phyloP scores from a whole-genome alignment of 2,888 invertebrate genomes.

The Gandaritis pyraliata region DNA sequence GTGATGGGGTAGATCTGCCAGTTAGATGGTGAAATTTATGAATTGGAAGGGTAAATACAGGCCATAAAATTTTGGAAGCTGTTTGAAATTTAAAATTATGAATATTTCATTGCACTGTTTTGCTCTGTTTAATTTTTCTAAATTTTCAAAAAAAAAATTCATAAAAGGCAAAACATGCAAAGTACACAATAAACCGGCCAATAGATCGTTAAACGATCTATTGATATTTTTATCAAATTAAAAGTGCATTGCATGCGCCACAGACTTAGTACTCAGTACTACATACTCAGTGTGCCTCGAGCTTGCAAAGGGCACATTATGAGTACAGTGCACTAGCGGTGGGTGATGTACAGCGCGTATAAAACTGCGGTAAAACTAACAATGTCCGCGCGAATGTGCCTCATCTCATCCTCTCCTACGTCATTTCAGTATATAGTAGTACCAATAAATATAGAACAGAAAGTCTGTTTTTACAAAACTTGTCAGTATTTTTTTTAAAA shows the following conservation, averaged over 20 bases:
- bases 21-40: constrained; percentile 30
- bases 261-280: no score
- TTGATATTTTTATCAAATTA: no score
- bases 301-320: constrained; percentile 8
- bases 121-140: not conserved
- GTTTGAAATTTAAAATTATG: constrained; percentile 20
- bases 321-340: constrained; percentile 17
- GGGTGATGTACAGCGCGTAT: constrained; percentile 16
- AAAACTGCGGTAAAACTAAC: constrained; percentile 16
- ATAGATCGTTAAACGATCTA: no score
- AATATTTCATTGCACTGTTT: not conserved
- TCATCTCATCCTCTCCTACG: constrained; percentile 2
- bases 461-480: no score
- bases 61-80: constrained; percentile 9
- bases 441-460: no score
- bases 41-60: constrained; percentile 33
- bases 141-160: no score
- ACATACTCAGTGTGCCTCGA: constrained; percentile 5
- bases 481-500: no score
- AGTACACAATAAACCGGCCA: no score
- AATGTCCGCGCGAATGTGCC: constrained; percentile 17
- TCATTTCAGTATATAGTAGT: not conserved
- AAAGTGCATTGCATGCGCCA: no score
- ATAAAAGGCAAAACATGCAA: no score
- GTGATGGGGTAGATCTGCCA: constrained; percentile 25